These are phyloP conservation scores for Pinctada fucata DNA, from an alignment of 2,888 invertebrate species.

Conservation along the genomic window DNA sequence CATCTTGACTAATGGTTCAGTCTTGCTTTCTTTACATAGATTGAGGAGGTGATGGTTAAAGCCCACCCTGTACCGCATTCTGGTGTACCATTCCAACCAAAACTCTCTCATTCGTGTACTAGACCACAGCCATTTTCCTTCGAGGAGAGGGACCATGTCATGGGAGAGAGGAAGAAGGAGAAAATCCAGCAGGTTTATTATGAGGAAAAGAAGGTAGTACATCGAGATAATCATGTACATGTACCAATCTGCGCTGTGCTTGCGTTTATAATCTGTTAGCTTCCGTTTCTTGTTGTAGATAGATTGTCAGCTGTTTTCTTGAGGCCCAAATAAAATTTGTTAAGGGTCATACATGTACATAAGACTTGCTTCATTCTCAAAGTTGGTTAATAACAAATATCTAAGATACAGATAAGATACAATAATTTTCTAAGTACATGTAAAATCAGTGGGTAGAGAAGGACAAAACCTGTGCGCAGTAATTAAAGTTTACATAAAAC, in stretches of 20 bases:
- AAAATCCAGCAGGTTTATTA: slow-evolving; percentile 79
- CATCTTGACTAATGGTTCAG: not conserved
- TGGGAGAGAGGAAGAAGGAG: slow-evolving; percentile 81
- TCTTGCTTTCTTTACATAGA: slow-evolving; percentile 4
- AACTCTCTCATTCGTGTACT: slow-evolving; percentile 60
- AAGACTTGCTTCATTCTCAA: no score
- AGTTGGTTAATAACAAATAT: no score
- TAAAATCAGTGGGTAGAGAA: no score
- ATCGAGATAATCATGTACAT: no score
- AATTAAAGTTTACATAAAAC: no score
- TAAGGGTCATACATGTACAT: no score
- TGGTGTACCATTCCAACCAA: slow-evolving; percentile 68
- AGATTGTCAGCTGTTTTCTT: no score
- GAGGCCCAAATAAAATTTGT: no score
- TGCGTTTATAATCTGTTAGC: not conserved
- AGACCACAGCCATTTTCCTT: slow-evolving; percentile 83
- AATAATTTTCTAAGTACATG: no score
- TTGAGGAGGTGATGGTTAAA: slow-evolving; percentile 29
- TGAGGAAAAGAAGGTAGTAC: slow-evolving; percentile 68
- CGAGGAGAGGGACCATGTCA: slow-evolving; percentile 82
- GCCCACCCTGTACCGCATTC: slow-evolving; percentile 62
- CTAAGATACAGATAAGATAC: no score
- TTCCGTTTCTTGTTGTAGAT: not conserved
- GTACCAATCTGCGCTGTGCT: not conserved
- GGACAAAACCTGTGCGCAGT: no score